Conservation (phyloP, 2,113 vertebrate genomes). For the Nesoenas mayeri region DNA sequence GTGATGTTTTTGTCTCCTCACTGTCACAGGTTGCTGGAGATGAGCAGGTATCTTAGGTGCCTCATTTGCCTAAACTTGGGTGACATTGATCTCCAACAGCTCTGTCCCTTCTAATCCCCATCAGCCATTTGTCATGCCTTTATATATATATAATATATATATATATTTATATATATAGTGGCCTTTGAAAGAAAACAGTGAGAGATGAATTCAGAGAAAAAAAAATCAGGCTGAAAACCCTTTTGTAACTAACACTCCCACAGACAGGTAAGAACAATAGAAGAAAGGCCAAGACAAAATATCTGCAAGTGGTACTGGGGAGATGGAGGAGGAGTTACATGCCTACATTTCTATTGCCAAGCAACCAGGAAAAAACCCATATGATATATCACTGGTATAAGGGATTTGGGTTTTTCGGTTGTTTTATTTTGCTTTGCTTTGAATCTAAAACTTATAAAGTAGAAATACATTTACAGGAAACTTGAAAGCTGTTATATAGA, state of each 20-base stretch:
- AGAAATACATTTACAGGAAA: conserved; percentile 5
- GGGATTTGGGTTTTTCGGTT: background rate
- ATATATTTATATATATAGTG: accelerated
- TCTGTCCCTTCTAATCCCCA: background rate
- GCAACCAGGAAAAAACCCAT: background rate
- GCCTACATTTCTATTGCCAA: conserved; percentile 45
- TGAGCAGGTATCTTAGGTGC: background rate
- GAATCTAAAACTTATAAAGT: background rate
- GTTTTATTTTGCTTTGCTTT: background rate
- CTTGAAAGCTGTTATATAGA: background rate
- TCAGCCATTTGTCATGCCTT: background rate
- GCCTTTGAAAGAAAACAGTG: background rate
- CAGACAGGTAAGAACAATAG: conserved; percentile 53
- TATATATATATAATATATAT: background rate
- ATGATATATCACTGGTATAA: background rate
- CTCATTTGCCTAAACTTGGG: background rate
- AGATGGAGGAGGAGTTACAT: conserved; percentile 40
- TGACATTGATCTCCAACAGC: background rate
- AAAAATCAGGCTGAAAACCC: background rate
- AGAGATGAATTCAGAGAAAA: background rate
- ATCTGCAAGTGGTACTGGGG: background rate
- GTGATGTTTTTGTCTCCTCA: background rate
- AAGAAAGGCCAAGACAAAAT: conserved; percentile 43
- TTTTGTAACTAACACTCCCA: conserved; percentile 27
- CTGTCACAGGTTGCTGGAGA: background rate